Conservation (phyloP, 2,797 vertebrate species). For the Prunella strophiata region DNA sequence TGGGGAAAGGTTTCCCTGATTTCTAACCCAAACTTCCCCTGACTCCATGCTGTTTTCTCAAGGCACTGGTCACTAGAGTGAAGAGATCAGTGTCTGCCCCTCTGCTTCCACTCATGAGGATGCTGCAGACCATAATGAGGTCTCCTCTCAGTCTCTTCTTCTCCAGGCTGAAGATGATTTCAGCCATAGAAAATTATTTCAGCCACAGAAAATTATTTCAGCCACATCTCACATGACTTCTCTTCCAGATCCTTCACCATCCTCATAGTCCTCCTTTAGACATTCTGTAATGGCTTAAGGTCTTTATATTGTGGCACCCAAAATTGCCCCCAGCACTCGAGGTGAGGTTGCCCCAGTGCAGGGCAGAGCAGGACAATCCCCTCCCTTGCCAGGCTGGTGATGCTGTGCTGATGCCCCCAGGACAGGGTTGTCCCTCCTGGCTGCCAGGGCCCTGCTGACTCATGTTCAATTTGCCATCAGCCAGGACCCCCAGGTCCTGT, state of each 20-base stretch:
- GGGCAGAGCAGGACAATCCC: neutral
- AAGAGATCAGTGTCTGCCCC: neutral
- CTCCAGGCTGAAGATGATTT: neutral
- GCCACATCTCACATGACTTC: rapidly evolving
- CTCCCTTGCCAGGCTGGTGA: rapidly evolving
- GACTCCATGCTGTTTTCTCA: neutral
- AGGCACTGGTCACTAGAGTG: neutral
- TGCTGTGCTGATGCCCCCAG: neutral
- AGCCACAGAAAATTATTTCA: neutral
- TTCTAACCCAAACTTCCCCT: neutral
- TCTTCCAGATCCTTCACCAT: neutral
- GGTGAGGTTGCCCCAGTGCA: rapidly evolving
- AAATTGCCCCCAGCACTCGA: rapidly evolving
- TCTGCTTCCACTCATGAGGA: neutral
- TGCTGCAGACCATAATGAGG: neutral
- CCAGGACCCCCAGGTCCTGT: neutral
- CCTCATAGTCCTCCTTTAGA: rapidly evolving
- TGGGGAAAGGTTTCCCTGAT: neutral
- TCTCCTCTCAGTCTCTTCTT: neutral
- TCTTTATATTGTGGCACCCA: neutral
- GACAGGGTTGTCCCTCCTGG: neutral
- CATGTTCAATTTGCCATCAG: rapidly evolving
- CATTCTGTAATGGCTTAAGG: neutral
- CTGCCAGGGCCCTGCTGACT: neutral
- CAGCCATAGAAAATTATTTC: neutral